phyloP scores from a whole-genome alignment of 2,888 invertebrate genomes.

The Agrotis exclamationis region DNA sequence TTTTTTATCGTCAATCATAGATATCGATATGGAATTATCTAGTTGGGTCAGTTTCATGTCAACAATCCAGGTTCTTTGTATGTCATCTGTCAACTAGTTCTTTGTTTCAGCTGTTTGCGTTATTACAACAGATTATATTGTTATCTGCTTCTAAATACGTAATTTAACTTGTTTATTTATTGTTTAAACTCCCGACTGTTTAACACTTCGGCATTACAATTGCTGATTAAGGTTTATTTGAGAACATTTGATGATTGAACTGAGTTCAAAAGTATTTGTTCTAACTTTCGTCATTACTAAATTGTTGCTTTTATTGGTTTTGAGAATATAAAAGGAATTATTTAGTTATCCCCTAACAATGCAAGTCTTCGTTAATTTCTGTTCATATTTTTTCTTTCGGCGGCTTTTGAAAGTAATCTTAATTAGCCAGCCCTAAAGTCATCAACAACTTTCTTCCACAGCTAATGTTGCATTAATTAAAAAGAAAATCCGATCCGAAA shows the following conservation, averaged over 20 bases:
- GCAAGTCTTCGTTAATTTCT: background rate
- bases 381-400: background rate
- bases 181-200: conserved; percentile 45
- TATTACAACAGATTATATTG: conserved; percentile 56
- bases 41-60: conserved; percentile 55
- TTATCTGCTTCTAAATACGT: conserved; percentile 55
- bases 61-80: conserved; percentile 55
- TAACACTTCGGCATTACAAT: conserved; percentile 29
- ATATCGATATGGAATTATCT: conserved; percentile 51
- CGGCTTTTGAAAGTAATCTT: conserved; percentile 19
- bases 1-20: conserved; percentile 51
- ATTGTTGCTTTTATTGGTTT: background rate
- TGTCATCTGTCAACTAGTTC: conserved; percentile 41
- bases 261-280: background rate
- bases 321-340: background rate
- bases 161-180: conserved; percentile 52
- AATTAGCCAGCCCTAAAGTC: conserved; percentile 18
- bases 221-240: conserved; percentile 26
- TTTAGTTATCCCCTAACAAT: background rate
- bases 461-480: conserved; percentile 47
- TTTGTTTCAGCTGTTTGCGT: conserved; percentile 58
- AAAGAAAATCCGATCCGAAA: conserved; percentile 46
- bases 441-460: conserved; percentile 37
- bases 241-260: conserved; percentile 30
- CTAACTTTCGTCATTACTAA: conserved; percentile 6